Percentiles rank a stretch among this genome's conserved stretches.
phyloP scores from a whole-genome alignment of 2,888 invertebrate genomes.

The Mechanitis mazaeus region DNA sequence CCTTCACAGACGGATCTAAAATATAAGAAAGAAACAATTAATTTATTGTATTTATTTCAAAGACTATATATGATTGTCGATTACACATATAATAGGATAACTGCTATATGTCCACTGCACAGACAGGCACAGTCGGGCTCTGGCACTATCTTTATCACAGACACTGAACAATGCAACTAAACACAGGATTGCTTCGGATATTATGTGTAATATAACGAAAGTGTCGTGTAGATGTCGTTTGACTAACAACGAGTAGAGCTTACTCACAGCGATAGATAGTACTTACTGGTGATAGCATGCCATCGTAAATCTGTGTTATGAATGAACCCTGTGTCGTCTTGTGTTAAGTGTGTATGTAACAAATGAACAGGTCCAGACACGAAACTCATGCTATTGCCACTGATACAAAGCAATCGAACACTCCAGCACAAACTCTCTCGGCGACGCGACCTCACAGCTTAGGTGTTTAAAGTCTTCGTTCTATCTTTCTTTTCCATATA shows the following conservation, averaged over 20 bases:
- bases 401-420: slow-evolving; percentile 53
- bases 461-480: slow-evolving; percentile 51
- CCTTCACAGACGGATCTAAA: too few relatives aligned
- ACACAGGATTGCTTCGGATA: slow-evolving; percentile 6
- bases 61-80: too few relatives aligned
- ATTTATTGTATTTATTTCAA: too few relatives aligned
- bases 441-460: slow-evolving; percentile 46
- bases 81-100: too few relatives aligned
- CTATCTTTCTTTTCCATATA: slow-evolving; percentile 72
- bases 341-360: slow-evolving; percentile 24
- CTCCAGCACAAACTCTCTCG: slow-evolving; percentile 57
- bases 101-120: not conserved
- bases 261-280: slow-evolving; percentile 53
- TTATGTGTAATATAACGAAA: slow-evolving; percentile 13
- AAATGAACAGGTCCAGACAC: slow-evolving; percentile 8
- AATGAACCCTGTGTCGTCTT: slow-evolving; percentile 42
- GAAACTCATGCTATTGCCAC: slow-evolving; percentile 47
- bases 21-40: too few relatives aligned
- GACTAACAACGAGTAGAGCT: slow-evolving; percentile 65
- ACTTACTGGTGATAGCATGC: slow-evolving; percentile 55
- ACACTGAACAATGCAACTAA: slow-evolving; percentile 3
- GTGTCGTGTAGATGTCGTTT: slow-evolving; percentile 24
- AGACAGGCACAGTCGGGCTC: not conserved
- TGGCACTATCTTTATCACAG: not conserved
- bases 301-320: slow-evolving; percentile 35